phyloP scores from a whole-genome alignment of 2,113 vertebrate genomes.

The Narcine bancroftii region DNA sequence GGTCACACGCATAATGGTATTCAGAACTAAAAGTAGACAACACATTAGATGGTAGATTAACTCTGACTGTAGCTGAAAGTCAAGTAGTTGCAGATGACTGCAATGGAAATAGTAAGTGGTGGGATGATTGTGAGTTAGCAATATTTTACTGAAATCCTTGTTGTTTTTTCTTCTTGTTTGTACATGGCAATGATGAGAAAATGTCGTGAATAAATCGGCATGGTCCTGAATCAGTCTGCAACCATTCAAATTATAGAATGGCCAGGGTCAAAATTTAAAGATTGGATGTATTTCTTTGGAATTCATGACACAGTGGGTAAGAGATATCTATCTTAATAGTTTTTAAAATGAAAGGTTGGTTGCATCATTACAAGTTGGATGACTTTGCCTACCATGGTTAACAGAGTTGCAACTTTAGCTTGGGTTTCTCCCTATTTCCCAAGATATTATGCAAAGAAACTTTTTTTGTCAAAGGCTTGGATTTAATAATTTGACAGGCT shows the following conservation, averaged over 20 bases:
- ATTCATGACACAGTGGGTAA: background rate
- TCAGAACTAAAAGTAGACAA: background rate
- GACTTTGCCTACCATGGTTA: background rate
- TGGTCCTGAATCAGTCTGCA: slow-evolving; percentile 2
- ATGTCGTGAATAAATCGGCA: slow-evolving; percentile 7
- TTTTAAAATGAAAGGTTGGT: background rate
- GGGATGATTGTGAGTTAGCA: slow-evolving; percentile 14
- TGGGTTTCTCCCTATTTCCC: background rate
- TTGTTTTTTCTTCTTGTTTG: slow-evolving; percentile 27
- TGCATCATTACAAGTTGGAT: background rate
- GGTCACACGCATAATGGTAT: background rate
- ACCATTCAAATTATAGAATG: slow-evolving; percentile 23
- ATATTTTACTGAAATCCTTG: background rate
- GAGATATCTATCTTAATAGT: background rate
- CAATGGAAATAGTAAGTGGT: background rate
- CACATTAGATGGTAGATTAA: background rate
- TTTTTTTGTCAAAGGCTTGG: slow-evolving; percentile 39
- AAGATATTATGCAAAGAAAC: slow-evolving; percentile 44
- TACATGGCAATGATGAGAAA: background rate
- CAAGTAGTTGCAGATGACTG: background rate
- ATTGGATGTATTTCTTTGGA: background rate
- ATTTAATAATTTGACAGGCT: background rate
- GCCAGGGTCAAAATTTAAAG: background rate
- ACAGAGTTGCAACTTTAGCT: background rate
- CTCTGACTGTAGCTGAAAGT: background rate